A percentile compares a stretch with the other conserved stretches of the same genome.
phyloP scores from a whole-genome alignment of 2,797 vertebrate species.

The Poeciliopsis presidionis region DNA sequence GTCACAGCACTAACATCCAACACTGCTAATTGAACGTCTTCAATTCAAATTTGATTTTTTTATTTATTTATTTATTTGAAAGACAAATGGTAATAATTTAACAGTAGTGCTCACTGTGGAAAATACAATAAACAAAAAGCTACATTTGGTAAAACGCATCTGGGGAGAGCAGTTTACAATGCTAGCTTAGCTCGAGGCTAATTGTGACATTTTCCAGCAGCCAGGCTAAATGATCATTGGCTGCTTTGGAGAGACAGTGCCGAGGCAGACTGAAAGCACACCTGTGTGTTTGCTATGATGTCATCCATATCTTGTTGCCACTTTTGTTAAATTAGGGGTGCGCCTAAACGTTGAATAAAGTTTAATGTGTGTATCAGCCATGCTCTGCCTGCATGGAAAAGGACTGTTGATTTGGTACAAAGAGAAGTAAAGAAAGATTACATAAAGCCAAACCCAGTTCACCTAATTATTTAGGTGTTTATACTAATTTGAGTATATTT shows the following conservation, averaged over 20 bases:
- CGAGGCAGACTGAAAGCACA: neutral
- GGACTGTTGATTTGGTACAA: conserved; percentile 11
- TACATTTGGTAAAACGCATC: neutral
- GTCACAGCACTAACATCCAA: neutral
- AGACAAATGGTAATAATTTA: neutral
- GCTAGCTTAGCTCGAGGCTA: conserved; percentile 6
- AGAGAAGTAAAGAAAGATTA: neutral
- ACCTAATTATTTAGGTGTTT: neutral
- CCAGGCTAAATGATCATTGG: neutral
- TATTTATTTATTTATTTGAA: neutral
- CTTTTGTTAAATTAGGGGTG: conserved; percentile 6
- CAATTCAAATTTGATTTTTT: no score
- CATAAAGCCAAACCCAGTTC: neutral
- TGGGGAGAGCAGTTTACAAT: neutral
- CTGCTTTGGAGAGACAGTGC: neutral
- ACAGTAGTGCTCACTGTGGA: neutral
- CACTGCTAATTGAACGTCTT: neutral
- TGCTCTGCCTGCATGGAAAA: conserved; percentile 6
- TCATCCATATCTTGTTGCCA: neutral
- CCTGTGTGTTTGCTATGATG: conserved; percentile 13
- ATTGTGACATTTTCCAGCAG: conserved; percentile 7
- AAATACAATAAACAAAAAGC: neutral
- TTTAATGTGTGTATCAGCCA: conserved; percentile 7
- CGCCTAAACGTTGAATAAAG: neutral
- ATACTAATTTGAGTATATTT: neutral